Base-by-base conservation (phyloP, 2,797 vertebrate species). In the Glyptemys insculpta region DNA sequence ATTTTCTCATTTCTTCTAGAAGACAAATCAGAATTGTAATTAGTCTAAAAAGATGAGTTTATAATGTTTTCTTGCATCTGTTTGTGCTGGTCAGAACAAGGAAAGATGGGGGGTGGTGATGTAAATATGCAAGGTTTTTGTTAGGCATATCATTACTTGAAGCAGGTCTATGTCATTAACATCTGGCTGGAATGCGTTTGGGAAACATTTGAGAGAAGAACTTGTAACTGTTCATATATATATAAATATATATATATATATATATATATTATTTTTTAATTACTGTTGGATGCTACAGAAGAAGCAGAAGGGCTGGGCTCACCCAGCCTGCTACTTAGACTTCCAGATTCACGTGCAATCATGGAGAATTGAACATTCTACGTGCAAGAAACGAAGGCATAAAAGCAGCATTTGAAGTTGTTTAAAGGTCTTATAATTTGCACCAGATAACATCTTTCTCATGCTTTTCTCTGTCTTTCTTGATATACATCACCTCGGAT, bases 401-500 rank as follows among this genome's bases (percentile, higher is more conserved):
- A 94, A 96, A 97, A 96, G 86, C 97, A 96, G 97, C 96, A 94
- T 89, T 91, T 97, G 85, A 94, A 96, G 91, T 98, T 97, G 86
- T 96, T 90, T 88, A 92, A 83, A 94, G 96, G 95, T 97, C 96
- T 97, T 95, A 94, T 57, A 92, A 92, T 97, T 98, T 98, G 98
- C 95, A 93, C 98, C 98, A 97, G 96, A 98, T 98, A 98, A 97
- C 95, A 97, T 98, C 98, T 97, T 98, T 98, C 97, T 97, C 98
- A 98, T 98, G 98, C 98, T 98, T 97, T 97, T 96, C 95, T 97
- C 96, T 95, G 94, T 95, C 96, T 91, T 97, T 97, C 96, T 97
- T 98, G 96, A 91, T 97, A 92, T 94, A 96, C 96, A 95, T 98
- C 98, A 98, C 98, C 98, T 99, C 98, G 98, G 98, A 99, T 99